Base-by-base conservation (phyloP, 2,888 invertebrate species). In the Rapana venosa region DNA sequence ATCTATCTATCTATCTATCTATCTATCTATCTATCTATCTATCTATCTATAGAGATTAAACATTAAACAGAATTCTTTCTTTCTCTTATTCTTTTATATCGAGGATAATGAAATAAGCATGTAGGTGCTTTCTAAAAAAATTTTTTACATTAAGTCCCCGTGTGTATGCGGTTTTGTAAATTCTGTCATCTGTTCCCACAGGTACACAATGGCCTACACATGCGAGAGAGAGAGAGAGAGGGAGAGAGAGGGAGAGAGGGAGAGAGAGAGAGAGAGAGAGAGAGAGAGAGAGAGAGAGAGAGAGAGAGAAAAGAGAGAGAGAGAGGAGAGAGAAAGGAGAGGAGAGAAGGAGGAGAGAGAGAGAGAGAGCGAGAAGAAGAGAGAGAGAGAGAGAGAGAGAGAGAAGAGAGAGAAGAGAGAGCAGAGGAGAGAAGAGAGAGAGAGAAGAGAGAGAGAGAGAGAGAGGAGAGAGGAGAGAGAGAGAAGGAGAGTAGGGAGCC, bases 251-350 rank as follows among this genome's bases (percentile, higher is more conserved):
- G 22, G 26, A 85, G 85, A 85, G 56, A 85, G 17, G 56, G 30
- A 85, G 22, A 85, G 56, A 85, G 15, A 85, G 85, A 85, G 47
- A 85, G 85, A 85, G 47, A 85, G 85, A 85, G 47, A 85, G 85
- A 85, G 47, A 47, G 85, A 85, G 47, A 85, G 26, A 85, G 22
- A 85, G 85, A 85, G 85, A 85, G 85, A 85, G 56, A 58, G 85
- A 56, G 26, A 56, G 26, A 56, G 56, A 56, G 56, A 22, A 85
- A 56, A 85, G 85, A 85, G 85, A 85, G 85, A 85, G 26, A 58
- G 85, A 85, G 85, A 8, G 56, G 85, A 85, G 85, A 58, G 85
- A 85, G 30, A 85, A 30, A 85, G 84, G 47, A 84, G 84, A 84
- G 84, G 22, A 22, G 26, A 47, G 6, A 5, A 84, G 58, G 11